Percentiles rank a stretch among this genome's conserved stretches.
These are phyloP conservation scores for Halocaridina rubra DNA, from an alignment of 2,888 invertebrate genomes.

Conservation along the genomic window DNA sequence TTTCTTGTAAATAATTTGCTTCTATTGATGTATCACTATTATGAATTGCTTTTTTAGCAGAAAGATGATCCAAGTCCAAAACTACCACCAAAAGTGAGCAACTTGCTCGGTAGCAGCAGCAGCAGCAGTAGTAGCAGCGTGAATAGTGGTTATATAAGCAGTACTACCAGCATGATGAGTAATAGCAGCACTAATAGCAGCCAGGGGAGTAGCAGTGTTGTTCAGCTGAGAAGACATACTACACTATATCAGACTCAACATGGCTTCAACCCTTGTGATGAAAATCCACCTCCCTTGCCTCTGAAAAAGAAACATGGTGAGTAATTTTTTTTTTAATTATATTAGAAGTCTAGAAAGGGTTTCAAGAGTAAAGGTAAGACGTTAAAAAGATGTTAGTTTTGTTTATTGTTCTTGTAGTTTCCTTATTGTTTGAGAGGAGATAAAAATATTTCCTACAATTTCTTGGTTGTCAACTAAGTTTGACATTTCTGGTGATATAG, in stretches of 20 bases:
- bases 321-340: too few species aligned
- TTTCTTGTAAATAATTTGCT: too few species aligned
- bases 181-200: conserved; percentile 20
- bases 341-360: too few species aligned
- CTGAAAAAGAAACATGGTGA: conserved; percentile 85
- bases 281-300: conserved; percentile 85
- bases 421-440: too few species aligned
- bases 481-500: too few species aligned
- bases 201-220: conserved; percentile 2
- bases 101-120: conserved; percentile 25
- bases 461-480: too few species aligned
- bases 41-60: not conserved
- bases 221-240: conserved; percentile 19
- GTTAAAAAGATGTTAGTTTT: too few species aligned
- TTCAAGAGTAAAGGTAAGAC: too few species aligned
- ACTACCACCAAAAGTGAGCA: conserved; percentile 33
- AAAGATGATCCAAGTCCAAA: conserved; percentile 52
- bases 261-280: not conserved
- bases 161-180: conserved; percentile 32
- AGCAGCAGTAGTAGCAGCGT: conserved; percentile 38
- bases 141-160: conserved; percentile 32
- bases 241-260: not conserved
- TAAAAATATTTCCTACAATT: too few species aligned
- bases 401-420: too few species aligned
- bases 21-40: too few species aligned